These are phyloP conservation scores for Drosophila peninsularis DNA, from an alignment of 2,888 invertebrate species.

Conservation along the genomic window DNA sequence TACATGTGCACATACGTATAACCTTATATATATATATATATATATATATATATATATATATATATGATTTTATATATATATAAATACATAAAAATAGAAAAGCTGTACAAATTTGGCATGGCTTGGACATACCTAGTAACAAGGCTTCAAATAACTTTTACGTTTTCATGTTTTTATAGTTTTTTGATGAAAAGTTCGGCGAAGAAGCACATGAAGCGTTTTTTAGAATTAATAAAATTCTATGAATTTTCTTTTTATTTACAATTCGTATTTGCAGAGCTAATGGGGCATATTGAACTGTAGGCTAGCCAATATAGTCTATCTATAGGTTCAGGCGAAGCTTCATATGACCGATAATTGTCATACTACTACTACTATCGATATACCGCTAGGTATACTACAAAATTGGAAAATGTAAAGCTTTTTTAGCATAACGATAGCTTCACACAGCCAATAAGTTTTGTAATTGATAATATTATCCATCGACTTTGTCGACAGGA, in stretches of 20 bases:
- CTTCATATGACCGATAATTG: too few species aligned
- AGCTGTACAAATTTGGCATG: background rate
- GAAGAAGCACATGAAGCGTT: background rate
- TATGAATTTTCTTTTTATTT: background rate
- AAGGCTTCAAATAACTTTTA: conserved; percentile 11
- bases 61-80: background rate
- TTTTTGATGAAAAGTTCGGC: background rate
- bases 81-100: background rate
- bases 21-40: background rate
- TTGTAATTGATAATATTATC: too few species aligned
- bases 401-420: too few species aligned
- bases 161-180: conserved; percentile 5
- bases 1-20: conserved; percentile 1
- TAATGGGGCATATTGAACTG: background rate
- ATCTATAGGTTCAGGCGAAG: too few species aligned
- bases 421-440: too few species aligned
- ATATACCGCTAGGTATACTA: too few species aligned
- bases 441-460: too few species aligned
- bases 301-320: background rate
- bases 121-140: conserved; percentile 22
- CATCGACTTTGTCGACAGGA: too few species aligned
- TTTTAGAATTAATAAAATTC: background rate
- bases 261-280: background rate
- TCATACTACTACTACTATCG: too few species aligned
- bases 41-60: background rate